Percentiles rank a stretch among this genome's conserved stretches.
These are phyloP conservation scores for Dryoscopus gambensis DNA, from an alignment of 2,113 vertebrate species.

Conservation along the genomic window DNA sequence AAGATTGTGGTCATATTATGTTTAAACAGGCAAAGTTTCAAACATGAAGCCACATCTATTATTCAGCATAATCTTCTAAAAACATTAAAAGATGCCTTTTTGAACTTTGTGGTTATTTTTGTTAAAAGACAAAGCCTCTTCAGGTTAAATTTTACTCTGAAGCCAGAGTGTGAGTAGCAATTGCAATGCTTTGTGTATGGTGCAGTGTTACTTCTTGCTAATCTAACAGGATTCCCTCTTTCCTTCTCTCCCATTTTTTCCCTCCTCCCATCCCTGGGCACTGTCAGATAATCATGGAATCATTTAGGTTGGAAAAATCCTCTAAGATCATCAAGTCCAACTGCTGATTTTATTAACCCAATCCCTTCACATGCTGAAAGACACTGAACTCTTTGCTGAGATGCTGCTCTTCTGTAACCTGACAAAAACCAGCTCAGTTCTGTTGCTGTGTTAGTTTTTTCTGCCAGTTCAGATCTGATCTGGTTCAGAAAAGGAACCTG, in stretches of 20 bases:
- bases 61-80: constrained; percentile 50
- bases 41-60: constrained; percentile 51
- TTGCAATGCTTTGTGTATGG: not conserved
- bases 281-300: not conserved
- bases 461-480: not conserved
- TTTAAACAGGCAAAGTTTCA: constrained; percentile 60
- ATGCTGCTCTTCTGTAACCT: not conserved
- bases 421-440: not conserved
- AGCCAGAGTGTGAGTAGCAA: not conserved
- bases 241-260: not conserved
- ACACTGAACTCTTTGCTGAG: not conserved
- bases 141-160: not conserved
- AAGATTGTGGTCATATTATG: constrained; percentile 49
- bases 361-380: not conserved
- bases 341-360: not conserved
- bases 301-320: not conserved
- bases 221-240: not conserved
- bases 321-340: not conserved
- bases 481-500: not conserved
- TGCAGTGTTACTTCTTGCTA: not conserved
- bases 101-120: constrained; percentile 63
- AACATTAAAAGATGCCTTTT: constrained; percentile 50
- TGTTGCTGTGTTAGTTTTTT: not conserved
- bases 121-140: constrained; percentile 37
- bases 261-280: not conserved